Evolutionary conservation across 2,113 vertebrate genomes (phyloP).

Genomic region (Rafetus swinhoei): DNA sequence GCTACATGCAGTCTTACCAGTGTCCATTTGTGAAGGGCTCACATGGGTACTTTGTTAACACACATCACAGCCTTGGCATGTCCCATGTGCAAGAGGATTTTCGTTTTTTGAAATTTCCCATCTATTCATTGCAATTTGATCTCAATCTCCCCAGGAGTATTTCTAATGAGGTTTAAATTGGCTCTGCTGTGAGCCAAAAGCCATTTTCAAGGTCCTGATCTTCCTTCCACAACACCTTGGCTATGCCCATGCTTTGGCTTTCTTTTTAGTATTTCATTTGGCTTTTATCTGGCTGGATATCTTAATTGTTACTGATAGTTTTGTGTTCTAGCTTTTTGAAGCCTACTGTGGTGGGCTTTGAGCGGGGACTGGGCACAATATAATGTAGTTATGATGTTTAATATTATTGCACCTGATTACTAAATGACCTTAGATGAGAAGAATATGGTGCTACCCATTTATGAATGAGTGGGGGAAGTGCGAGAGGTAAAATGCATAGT

Average conservation of each 20-base stretch:
- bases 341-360: background rate
- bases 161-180: background rate
- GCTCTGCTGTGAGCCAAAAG: background rate
- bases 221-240: background rate
- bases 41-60: background rate
- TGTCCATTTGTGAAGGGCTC: background rate
- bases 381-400: background rate
- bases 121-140: conserved; percentile 1
- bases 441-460: background rate
- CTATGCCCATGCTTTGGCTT: background rate
- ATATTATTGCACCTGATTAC: background rate
- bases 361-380: background rate
- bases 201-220: background rate
- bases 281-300: background rate
- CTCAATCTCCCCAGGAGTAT: background rate
- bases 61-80: background rate
- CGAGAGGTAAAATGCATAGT: accelerated
- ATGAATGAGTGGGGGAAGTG: accelerated
- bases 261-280: background rate
- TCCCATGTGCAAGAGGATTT: background rate
- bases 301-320: background rate
- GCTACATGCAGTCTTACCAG: background rate
- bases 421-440: background rate
- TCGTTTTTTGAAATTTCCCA: background rate
- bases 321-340: background rate